Conservation (phyloP, 2,888 invertebrate genomes). For the Parnassius mnemosyne region DNA sequence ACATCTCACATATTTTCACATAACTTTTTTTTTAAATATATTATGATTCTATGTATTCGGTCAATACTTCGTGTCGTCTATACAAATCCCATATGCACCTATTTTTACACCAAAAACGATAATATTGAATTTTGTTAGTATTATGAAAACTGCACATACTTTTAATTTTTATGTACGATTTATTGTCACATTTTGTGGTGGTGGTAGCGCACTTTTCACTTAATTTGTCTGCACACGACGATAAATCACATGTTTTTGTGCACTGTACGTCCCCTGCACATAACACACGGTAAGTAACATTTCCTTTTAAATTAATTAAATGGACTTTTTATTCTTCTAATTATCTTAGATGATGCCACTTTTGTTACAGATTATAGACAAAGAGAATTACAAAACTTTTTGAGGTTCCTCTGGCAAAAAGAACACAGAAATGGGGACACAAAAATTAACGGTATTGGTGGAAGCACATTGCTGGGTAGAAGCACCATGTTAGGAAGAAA, state of each 20-base stretch:
- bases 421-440: constrained; percentile 47
- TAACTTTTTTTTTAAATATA: no score
- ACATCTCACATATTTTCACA: not conserved
- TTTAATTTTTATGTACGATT: constrained; percentile 21
- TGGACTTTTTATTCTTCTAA: not conserved
- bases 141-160: constrained; percentile 20
- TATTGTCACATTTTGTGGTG: constrained; percentile 30
- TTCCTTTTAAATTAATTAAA: constrained; percentile 11
- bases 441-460: constrained; percentile 40
- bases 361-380: constrained; percentile 62
- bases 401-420: constrained; percentile 55
- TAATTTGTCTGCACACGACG: constrained; percentile 33
- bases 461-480: constrained; percentile 42
- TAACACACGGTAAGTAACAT: constrained; percentile 32
- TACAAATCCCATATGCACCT: constrained; percentile 8
- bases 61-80: no score
- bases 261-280: constrained; percentile 32
- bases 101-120: constrained; percentile 2
- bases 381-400: constrained; percentile 55
- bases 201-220: constrained; percentile 35
- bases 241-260: constrained; percentile 25
- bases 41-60: no score
- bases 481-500: constrained; percentile 43
- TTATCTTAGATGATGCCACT: constrained; percentile 11
- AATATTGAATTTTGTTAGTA: constrained; percentile 1